Evolutionary conservation across 2,113 vertebrate species (phyloP).

Genomic region (Nematolebias whitei): DNA sequence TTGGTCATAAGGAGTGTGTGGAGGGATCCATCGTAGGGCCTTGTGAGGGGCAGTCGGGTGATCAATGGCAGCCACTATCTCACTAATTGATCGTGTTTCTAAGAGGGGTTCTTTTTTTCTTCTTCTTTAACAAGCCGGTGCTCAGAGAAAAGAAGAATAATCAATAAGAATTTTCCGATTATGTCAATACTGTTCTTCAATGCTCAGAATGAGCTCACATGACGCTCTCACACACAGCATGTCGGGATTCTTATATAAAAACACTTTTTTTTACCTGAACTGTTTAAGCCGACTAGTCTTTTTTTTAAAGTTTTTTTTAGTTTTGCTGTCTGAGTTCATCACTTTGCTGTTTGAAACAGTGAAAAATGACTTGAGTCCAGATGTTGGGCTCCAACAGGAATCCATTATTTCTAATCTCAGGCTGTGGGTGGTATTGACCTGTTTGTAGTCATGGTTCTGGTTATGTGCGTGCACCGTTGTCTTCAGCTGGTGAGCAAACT

Average conservation of each 20-base stretch:
- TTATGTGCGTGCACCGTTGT: conserved; percentile 54
- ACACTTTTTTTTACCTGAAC: neutral
- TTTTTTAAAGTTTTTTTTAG: neutral
- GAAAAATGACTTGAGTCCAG: conserved; percentile 49
- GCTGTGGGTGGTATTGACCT: conserved; percentile 70
- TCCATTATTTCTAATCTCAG: conserved; percentile 73
- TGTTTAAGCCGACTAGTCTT: neutral
- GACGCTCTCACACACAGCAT: neutral
- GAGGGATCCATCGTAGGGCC: conserved; percentile 69
- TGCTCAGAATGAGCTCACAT: conserved; percentile 48
- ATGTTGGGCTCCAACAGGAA: conserved; percentile 54
- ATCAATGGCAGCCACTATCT: conserved; percentile 83
- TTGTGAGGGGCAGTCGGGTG: conserved; percentile 48
- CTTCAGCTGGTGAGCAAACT: conserved; percentile 40
- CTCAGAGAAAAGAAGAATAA: conserved; percentile 78
- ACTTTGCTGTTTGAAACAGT: neutral
- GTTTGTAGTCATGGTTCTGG: conserved; percentile 63
- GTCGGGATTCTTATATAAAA: conserved; percentile 6
- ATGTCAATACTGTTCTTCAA: conserved; percentile 68
- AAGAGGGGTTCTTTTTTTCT: conserved; percentile 67
- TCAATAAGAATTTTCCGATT: conserved; percentile 81
- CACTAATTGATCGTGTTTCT: conserved; percentile 83
- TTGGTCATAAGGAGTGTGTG: conserved; percentile 70
- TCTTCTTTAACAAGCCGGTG: conserved; percentile 72
- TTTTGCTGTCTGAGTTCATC: conserved; percentile 16